Evolutionary conservation across 2,888 invertebrate species (phyloP).

Genomic region (Lypha dubia): DNA sequence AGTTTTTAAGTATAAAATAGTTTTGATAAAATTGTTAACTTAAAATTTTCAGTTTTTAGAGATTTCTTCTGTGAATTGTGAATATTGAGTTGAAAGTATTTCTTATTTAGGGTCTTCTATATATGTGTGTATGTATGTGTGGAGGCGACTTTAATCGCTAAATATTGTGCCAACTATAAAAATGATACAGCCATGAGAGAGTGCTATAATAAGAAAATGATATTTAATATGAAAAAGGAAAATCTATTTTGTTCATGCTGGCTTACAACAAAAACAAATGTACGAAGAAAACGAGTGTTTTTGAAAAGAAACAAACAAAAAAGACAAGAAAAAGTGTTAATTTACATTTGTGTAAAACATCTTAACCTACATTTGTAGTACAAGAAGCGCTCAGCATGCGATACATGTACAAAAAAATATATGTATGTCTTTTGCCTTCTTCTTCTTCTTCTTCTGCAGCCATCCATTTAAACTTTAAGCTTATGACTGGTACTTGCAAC

Average conservation of each 20-base stretch:
- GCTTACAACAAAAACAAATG: not conserved
- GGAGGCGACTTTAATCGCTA: not conserved
- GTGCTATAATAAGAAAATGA: not conserved
- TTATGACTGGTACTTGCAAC: constrained; percentile 37
- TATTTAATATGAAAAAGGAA: constrained; percentile 41
- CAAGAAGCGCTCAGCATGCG: constrained; percentile 54
- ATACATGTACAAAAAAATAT: constrained; percentile 8
- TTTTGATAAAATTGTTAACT: no score
- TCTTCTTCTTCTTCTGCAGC: not conserved
- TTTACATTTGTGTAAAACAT: constrained; percentile 72
- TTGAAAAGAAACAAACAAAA: not conserved
- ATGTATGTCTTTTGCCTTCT: not conserved
- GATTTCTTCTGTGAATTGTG: no score
- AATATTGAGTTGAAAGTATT: no score
- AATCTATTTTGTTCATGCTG: constrained; percentile 21
- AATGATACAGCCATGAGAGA: not conserved
- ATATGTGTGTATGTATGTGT: no score
- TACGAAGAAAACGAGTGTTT: not conserved
- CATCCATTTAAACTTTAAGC: constrained; percentile 23
- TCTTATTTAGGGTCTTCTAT: no score
- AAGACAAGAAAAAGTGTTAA: constrained; percentile 64
- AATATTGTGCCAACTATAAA: constrained; percentile 1
- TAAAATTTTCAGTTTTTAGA: no score
- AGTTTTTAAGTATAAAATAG: no score
- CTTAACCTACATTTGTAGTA: constrained; percentile 70